Conservation (phyloP, 2,888 invertebrate species). For the Dicranocentrus wangi region DNA sequence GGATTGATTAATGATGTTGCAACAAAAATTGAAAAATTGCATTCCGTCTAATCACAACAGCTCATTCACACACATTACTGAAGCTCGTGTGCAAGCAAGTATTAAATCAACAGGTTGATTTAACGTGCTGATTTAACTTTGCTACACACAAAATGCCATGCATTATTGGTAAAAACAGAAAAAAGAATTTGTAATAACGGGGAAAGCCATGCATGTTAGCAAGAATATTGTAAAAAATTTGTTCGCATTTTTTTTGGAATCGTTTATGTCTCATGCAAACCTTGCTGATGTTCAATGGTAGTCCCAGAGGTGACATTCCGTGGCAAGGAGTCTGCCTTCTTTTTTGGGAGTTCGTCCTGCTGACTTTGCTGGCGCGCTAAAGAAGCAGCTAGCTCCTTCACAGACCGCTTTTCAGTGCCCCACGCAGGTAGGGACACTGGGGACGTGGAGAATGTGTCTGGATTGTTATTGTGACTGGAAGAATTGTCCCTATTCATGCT, state of each 20-base stretch:
- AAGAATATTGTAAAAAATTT: conserved; percentile 8
- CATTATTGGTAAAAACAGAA: conserved; percentile 26
- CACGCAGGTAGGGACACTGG: conserved; percentile 69
- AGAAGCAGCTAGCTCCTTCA: conserved; percentile 77
- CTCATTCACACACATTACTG: too few relatives aligned
- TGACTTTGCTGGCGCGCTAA: conserved; percentile 73
- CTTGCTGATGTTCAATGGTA: conserved; percentile 68
- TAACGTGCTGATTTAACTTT: conserved; percentile 14
- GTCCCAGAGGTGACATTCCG: conserved; percentile 61
- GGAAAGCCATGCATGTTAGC: conserved; percentile 39
- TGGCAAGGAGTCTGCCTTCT: conserved; percentile 71
- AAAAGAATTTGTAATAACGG: conserved; percentile 5
- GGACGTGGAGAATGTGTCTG: conserved; percentile 44
- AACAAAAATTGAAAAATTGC: conserved; percentile 28
- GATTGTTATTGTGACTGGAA: conserved; percentile 55
- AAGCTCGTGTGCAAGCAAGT: neutral
- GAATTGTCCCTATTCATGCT: conserved; percentile 59
- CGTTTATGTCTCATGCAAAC: conserved; percentile 69
- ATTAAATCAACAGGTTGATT: neutral
- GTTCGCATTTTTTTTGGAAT: neutral
- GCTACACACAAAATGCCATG: conserved; percentile 38
- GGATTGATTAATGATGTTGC: conserved; percentile 25
- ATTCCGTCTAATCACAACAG: conserved; percentile 36
- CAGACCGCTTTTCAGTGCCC: conserved; percentile 76
- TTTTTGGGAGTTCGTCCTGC: conserved; percentile 64